Evolutionary conservation across 2,797 vertebrate species (phyloP), one percentile per base, ranked within the genome.

Genomic region (Coranthus polyacanthus): DNA sequence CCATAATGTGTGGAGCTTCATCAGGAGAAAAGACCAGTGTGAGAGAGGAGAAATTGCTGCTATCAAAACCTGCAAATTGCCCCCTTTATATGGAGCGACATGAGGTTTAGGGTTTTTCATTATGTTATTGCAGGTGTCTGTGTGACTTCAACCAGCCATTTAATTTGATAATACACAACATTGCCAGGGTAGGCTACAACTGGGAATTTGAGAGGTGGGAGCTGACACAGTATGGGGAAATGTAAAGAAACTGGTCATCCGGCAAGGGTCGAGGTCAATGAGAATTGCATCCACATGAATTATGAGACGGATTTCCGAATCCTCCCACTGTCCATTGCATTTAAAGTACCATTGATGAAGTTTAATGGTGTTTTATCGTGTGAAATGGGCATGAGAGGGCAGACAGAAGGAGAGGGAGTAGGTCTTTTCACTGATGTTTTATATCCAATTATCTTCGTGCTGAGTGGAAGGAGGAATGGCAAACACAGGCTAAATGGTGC

Each of bases 391-490:
- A 53, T 46, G 49, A 20, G 63, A 81, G 79, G 79, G 41, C 41
- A 42, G 12, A 54, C 42, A 46, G 43, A 34, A 46, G 29, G 16
- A 57, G 47, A 22, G 36, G 61, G 37, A 68, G 56, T 55, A 73
- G 68, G 75, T 75, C 85, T 76, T 86, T 79, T 63, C 61, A 68
- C 76, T 65, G 74, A 81, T 83, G 80, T 82, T 90, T 89, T 89
- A 87, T 85, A 80, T 82, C 83, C 81, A 88, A 84, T 92, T 85
- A 92, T 87, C 67, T 76, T 76, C 81, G 69, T 68, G 82, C 72
- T 82, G 81, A 72, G 79, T 68, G 66, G 82, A 78, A 67, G 44
- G 72, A 72, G 68, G 63, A 71, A 71, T 59, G 74, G 83, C 73
- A 78, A 80, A 81, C 70, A 61, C 26, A 20, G 24, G 66, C 53